These are phyloP conservation scores for Busseola fusca DNA, from an alignment of 2,888 invertebrate species.

Conservation along the genomic window DNA sequence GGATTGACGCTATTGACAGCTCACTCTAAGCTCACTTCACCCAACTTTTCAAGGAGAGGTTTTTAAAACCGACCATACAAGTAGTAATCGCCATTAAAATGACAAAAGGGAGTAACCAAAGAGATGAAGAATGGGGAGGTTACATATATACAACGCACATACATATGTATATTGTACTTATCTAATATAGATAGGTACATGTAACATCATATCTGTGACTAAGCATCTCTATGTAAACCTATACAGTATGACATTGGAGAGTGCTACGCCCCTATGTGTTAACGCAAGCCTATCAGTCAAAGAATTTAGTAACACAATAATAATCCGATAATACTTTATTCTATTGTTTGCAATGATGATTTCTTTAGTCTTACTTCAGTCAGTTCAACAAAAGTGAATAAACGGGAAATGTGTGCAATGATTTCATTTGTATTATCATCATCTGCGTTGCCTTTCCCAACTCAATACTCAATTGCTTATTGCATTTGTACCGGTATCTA, in stretches of 20 bases:
- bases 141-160: too few relatives aligned
- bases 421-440: not conserved
- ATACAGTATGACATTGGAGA: slow-evolving; percentile 29
- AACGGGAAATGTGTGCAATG: not conserved
- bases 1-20: too few relatives aligned
- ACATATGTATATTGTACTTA: too few relatives aligned
- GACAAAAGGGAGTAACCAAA: slow-evolving; percentile 1
- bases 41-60: too few relatives aligned
- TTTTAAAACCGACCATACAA: not conserved
- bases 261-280: slow-evolving; percentile 39
- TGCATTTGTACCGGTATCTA: too few relatives aligned
- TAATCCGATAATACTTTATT: slow-evolving; percentile 4
- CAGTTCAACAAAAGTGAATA: not conserved
- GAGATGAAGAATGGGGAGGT: not conserved
- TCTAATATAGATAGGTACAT: not conserved
- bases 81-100: not conserved
- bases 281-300: slow-evolving; percentile 25
- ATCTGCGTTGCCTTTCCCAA: not conserved
- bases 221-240: not conserved
- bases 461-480: too few relatives aligned
- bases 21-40: too few relatives aligned
- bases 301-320: slow-evolving; percentile 20
- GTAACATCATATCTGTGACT: not conserved
- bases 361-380: not conserved
- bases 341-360: not conserved